Evolutionary conservation across 2,797 vertebrate genomes (phyloP), one percentile per base, ranked within the genome.

Genomic region (Heliangelus exortis): DNA sequence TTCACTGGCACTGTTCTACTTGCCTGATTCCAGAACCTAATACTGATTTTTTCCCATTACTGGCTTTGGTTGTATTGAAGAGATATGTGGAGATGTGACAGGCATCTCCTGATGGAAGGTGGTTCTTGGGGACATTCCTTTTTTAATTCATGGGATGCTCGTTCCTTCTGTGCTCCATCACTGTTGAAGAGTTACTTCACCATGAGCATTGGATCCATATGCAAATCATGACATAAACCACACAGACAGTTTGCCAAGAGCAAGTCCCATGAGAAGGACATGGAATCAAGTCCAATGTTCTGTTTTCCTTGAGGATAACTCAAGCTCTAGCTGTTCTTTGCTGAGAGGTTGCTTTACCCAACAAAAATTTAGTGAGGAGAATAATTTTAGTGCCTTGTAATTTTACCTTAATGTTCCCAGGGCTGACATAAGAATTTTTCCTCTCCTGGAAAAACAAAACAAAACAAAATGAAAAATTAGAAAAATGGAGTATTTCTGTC

Each of bases 251-350:
- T 93, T 93, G 85, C 87, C 89, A 85, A 59, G 73, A 81, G 51
- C 86, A 66, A 93, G 91, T 93, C 93, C 59, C 92, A 63, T 10
- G 72, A 89, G 94, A 90, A 76, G 71, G 77, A 21, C 61, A 68
- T 84, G 89, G 93, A 93, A 92, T 91, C 80, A 74, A 87, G 84
- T 84, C 74, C 2, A 2, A 48, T 78, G 51, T 81, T 83, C 87
- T 84, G 6, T 84, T 93, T 91, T 92, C 83, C 88, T 81, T 84
- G 57, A 79, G 74, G 86, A 90, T 79, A 81, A 74, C 74, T 90
- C 74, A 68, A 73, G 31, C 74, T 89, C 28, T 31, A 82, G 63
- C 71, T 92, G 74, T 84, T 89, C 78, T 85, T 86, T 90, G 77
- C 67, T 79, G 73, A 79, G 71, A 79, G 34, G 43, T 63, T 95